These are phyloP conservation scores for Polymixis lichenea DNA, from an alignment of 2,888 invertebrate genomes.

Conservation along the genomic window DNA sequence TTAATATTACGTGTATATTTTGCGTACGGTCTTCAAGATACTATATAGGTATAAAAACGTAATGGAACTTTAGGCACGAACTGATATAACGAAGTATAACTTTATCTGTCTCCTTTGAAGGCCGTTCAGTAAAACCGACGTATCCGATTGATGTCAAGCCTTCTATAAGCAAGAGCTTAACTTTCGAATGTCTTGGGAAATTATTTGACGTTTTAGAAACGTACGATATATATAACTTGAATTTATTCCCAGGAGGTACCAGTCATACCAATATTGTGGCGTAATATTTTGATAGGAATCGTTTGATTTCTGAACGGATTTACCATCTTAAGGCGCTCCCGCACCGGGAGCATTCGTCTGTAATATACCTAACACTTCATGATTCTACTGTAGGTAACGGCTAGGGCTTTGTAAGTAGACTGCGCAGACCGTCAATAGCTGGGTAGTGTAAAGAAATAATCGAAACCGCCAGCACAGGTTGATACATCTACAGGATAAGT, in stretches of 20 bases:
- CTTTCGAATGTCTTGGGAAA: slow-evolving; percentile 48
- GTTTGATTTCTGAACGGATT: not conserved
- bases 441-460: too few species aligned
- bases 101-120: not conserved
- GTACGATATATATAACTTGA: not conserved
- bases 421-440: too few species aligned
- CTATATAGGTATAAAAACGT: not conserved
- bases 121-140: not conserved
- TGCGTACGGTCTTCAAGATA: too few species aligned
- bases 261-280: slow-evolving; percentile 6
- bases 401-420: too few species aligned
- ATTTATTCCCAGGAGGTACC: slow-evolving; percentile 18
- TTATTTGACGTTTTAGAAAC: slow-evolving; percentile 5
- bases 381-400: too few species aligned
- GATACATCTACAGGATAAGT: too few species aligned
- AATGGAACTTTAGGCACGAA: not conserved
- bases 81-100: not conserved
- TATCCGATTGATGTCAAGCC: slow-evolving; percentile 14
- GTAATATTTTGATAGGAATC: not conserved
- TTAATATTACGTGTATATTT: not conserved
- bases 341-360: too few species aligned
- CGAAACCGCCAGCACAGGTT: too few species aligned
- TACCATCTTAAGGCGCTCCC: too few species aligned
- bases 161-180: slow-evolving; percentile 18
- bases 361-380: too few species aligned